phyloP scores from a whole-genome alignment of 2,888 invertebrate species.

The Agrotis clavis region DNA sequence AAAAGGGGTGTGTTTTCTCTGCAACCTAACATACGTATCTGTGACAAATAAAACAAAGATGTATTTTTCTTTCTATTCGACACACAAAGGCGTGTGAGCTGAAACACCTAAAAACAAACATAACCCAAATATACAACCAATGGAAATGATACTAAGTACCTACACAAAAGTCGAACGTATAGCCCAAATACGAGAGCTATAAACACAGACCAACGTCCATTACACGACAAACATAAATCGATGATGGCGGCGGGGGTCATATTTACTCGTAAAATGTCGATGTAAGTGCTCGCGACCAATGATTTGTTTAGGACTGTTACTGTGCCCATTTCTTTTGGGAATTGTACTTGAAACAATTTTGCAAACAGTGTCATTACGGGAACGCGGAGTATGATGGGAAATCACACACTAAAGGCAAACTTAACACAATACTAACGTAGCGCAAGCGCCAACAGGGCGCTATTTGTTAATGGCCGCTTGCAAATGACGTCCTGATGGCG shows the following conservation, averaged over 20 bases:
- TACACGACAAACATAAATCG: constrained; percentile 7
- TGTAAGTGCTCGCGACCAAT: constrained; percentile 3
- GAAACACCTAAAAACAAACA: background rate
- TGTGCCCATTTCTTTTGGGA: background rate
- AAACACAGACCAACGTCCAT: background rate
- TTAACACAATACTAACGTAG: too few species aligned
- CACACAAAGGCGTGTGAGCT: background rate
- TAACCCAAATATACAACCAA: too few species aligned
- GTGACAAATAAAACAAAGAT: too few species aligned
- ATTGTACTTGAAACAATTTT: background rate
- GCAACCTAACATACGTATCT: too few species aligned
- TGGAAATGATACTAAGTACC: too few species aligned
- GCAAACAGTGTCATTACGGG: too few species aligned
- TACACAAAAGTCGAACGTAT: background rate
- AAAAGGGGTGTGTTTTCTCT: too few species aligned
- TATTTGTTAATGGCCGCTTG: too few species aligned
- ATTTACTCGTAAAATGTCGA: constrained; percentile 26
- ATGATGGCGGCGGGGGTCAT: constrained; percentile 22
- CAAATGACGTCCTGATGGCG: too few species aligned
- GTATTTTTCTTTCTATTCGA: background rate
- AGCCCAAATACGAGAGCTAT: constrained; percentile 12
- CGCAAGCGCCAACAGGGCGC: too few species aligned
- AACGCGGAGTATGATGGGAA: too few species aligned
- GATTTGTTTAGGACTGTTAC: constrained; percentile 7
- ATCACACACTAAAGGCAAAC: too few species aligned